Evolutionary conservation across 2,888 invertebrate genomes (phyloP), one percentile per base, ranked within the genome.

Genomic region (Cerastoderma edule): DNA sequence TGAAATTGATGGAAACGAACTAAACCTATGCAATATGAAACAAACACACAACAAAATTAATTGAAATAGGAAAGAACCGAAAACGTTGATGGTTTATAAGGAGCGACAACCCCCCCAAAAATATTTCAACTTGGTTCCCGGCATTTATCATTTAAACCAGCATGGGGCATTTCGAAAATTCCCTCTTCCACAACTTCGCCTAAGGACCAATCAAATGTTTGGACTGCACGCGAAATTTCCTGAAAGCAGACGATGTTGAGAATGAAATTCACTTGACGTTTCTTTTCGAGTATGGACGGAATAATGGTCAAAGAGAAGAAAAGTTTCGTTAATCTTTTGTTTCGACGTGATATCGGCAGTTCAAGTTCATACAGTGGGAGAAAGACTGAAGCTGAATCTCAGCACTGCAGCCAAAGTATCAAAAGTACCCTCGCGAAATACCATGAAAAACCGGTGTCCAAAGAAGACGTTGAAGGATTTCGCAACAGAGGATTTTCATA

Each of bases 401-500:
- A 24, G 8, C 27, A 53, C n/a, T n/a, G n/a, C n/a, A 53, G 13
- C 19, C 10, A 27, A 53, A 53, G 27, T 24, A 19, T 19, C 3
- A 24, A 8, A 24, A 27, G 27, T 32, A 10, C n/a, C 5, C 0
- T 33, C 60, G 39, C 60, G 60, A 39, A 60, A 60, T 60, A 35
- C 33, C 60, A 60, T 60, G 60, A 60, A 39, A 60, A 60, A n/a
- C n/a, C 60, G 13, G n/a, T 19, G 39, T n/a, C 60, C 22, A 22
- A 39, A 5, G 60, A 60, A 24, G 60, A 60, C 19, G 39, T 24
- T 5, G 22, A 60, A 2, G n/a, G 27, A 13, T 22, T 39, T 10
- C 33, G 35, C 2, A 33, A 28, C 27, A 22, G 39, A 10, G 60
- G 60, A 4, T 39, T 60, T 60, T 32, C 60, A 24, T 65, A 65